Evolutionary conservation across 1,140 invertebrate genomes (phyloP).

Genomic region (Drosophila sulfurigaster): DNA sequence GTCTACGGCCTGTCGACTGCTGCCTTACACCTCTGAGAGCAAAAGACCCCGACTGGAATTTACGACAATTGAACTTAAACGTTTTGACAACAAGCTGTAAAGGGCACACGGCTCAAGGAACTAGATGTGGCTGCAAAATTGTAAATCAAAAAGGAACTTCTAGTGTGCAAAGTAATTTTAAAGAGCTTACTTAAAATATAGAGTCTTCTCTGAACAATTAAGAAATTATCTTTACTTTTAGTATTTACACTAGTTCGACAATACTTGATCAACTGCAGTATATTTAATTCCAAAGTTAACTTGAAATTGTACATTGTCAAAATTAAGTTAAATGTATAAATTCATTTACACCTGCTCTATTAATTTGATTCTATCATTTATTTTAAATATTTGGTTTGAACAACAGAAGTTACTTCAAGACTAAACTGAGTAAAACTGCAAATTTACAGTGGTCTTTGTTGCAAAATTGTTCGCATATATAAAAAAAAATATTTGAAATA

Average conservation of each 20-base stretch:
- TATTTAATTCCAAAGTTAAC: no score
- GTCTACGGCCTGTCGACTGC: constrained; percentile 31
- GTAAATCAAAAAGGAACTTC: not conserved
- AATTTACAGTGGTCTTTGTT: not conserved
- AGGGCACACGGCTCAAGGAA: not conserved
- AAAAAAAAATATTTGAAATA: no score
- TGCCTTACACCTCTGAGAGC: constrained; percentile 45
- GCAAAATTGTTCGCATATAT: no score
- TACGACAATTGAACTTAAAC: constrained; percentile 76
- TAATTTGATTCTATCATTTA: not conserved
- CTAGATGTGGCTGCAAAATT: not conserved
- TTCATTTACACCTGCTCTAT: no score
- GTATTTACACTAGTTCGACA: no score
- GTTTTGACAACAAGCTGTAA: constrained; percentile 29
- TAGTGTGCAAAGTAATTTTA: not conserved
- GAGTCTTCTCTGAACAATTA: no score
- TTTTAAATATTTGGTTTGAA: not conserved
- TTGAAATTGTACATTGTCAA: no score
- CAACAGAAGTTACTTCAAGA: not conserved
- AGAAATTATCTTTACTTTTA: no score
- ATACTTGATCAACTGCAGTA: no score
- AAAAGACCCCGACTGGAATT: constrained; percentile 44
- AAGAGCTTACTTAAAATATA: not conserved
- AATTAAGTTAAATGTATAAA: no score
- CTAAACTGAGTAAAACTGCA: not conserved